Evolutionary conservation across 2,797 vertebrate species (phyloP), one percentile per base, ranked within the genome.

Genomic region (Agapornis canus): DNA sequence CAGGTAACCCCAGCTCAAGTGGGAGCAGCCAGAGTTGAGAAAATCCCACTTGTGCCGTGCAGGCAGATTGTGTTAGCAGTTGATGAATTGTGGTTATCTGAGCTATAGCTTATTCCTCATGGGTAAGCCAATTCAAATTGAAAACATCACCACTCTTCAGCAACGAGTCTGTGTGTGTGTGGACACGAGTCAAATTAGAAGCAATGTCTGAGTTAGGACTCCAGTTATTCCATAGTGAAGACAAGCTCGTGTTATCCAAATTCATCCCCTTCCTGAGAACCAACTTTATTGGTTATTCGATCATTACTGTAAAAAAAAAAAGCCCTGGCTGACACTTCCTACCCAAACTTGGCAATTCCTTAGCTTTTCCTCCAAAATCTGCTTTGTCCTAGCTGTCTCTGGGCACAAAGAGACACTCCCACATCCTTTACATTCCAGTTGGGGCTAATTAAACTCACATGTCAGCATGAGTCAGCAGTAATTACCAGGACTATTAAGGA

Each of bases 351-450:
- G 93, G 82, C 94, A 86, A 94, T 88, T 94, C 42, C 80, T 86
- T 91, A 57, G 78, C 78, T 92, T 94, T 96, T 96, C 90, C 80
- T 96, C 90, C 91, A 91, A 96, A 95, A 96, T 96, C 92, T 96
- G 73, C 95, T 94, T 96, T 94, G 94, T 96, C 96, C 95, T 96
- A 76, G 87, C 80, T 86, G 91, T 96, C 85, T 94, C 94, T 95
- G 95, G 93, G 95, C 91, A 95, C 95, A 96, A 95, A 91, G 82
- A 89, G 91, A 91, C 96, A 96, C 96, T 96, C 96, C 96, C 96
- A 96, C 95, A 96, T 96, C 96, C 93, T 96, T 96, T 96, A 96
- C 95, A 96, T 96, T 96, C 96, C 96, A 94, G 35, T 79, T 95
- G 91, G 91, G 66, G 57, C 90, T 96, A 96, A 96, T 94, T 95